Base-by-base conservation (phyloP, 2,888 invertebrate species). In the Gastracanthus pulcherrimus region DNA sequence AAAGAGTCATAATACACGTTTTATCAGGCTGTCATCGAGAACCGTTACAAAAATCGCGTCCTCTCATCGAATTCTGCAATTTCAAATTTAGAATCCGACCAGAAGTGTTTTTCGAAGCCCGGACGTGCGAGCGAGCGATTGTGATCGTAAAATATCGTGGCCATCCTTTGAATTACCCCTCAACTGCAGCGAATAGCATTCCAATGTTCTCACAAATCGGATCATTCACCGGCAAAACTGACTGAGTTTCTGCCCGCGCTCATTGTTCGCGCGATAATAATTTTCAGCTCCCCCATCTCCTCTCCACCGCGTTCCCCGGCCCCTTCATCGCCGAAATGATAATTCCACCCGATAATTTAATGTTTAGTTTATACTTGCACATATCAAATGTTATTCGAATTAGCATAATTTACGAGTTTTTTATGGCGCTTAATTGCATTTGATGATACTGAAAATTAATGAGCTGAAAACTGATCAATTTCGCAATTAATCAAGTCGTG, bases 151-250 rank as follows among this genome's bases (percentile, higher is more conserved):
- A 71, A 71, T 78, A 78, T 71, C 76, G 41, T 13, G 67, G 31
- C 31, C 58, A 31, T 55, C 70, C 70, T 48, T 70, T 62, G 70
- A 70, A 77, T 77, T 70, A 64, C 19, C 58, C n/a, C 23, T 48
- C 62, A 62, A 77, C 62, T 78, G 71, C 64, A 55, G 29, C 41
- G 74, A 80, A 74, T 67, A 66, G 79, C 36, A 74, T 80, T 80
- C 45, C 79, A 16, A 74, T 80, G 67, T 74, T 58, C 23, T 26
- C 79, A 48, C 74, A 69, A 80, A 80, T 80, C 60, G 48, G 74
- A 80, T 74, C 74, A 80, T 80, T 74, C 69, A 23, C 67, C n/a
- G 26, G 67, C 36, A 74, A 74, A 80, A 80, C 67, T 69, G 66
- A 80, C 79, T 80, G 58, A 26, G 55, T 41, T 55, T 62, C 75